Percentiles rank a stretch among this genome's conserved stretches.
Evolutionary conservation across 2,797 vertebrate genomes (phyloP).

Genomic region (Poecilia velifera): DNA sequence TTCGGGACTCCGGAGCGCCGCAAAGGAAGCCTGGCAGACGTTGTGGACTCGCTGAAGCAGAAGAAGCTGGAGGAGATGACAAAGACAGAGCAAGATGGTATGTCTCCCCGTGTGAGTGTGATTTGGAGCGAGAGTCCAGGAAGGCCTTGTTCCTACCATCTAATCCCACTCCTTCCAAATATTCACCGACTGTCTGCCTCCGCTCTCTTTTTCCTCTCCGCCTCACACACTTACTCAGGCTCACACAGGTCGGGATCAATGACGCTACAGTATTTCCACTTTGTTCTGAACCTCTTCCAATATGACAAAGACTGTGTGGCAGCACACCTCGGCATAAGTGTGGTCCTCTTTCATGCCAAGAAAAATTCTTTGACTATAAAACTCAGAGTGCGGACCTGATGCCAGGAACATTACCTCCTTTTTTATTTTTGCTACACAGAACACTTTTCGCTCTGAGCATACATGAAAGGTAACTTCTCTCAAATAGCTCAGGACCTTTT

Average conservation of each 20-base stretch:
- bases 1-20: slow-evolving; percentile 98
- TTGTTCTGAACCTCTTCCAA: slow-evolving; percentile 81
- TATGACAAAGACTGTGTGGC: slow-evolving; percentile 82
- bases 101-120: slow-evolving; percentile 50
- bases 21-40: slow-evolving; percentile 99
- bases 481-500: slow-evolving; percentile 43
- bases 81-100: slow-evolving; percentile 98
- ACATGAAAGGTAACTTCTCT: slow-evolving; percentile 63
- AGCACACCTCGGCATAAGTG: slow-evolving; percentile 78
- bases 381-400: slow-evolving; percentile 70
- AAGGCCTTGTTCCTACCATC: slow-evolving; percentile 29
- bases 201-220: slow-evolving; percentile 42
- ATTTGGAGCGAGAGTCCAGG: slow-evolving; percentile 4
- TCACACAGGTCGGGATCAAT: slow-evolving; percentile 69
- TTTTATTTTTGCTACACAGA: slow-evolving; percentile 75
- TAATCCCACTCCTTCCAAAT: slow-evolving; percentile 14
- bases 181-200: slow-evolving; percentile 33
- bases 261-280: slow-evolving; percentile 82
- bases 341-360: slow-evolving; percentile 76
- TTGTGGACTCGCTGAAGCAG: slow-evolving; percentile 99
- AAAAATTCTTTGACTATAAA: slow-evolving; percentile 81
- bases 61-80: slow-evolving; percentile 99
- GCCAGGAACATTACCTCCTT: slow-evolving; percentile 83
- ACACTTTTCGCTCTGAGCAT: slow-evolving; percentile 63
- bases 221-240: slow-evolving; percentile 31